Conservation (phyloP, 2,888 invertebrate genomes). For the Siphonodentalium dalli region DNA sequence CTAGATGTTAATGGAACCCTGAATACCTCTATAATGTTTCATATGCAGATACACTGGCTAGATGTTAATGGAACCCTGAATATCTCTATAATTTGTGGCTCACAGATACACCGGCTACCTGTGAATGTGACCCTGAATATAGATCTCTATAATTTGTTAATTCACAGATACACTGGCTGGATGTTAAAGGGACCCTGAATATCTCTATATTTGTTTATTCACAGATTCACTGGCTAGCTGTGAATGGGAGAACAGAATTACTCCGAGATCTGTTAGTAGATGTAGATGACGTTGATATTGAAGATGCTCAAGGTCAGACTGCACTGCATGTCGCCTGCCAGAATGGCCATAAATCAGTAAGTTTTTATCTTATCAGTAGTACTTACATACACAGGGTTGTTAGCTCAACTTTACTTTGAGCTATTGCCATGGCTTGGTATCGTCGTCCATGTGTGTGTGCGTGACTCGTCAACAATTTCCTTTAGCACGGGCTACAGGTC, state of each 20-base stretch:
- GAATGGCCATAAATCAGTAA: slow-evolving; percentile 60
- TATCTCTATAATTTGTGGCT: no score
- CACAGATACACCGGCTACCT: not conserved
- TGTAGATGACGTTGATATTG: slow-evolving; percentile 57
- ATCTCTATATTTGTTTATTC: slow-evolving; percentile 9
- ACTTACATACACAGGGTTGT: no score
- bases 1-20: no score
- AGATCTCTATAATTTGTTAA: not conserved
- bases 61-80: no score
- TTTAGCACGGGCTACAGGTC: no score
- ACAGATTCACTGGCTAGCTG: slow-evolving; percentile 61
- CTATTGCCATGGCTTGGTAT: no score
- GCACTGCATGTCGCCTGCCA: slow-evolving; percentile 63
- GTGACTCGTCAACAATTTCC: no score
- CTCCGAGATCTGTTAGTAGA: slow-evolving; percentile 53
- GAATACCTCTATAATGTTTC: no score
- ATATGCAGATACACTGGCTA: no score
- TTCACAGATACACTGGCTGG: not conserved
- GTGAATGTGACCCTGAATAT: not conserved
- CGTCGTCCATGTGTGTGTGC: no score
- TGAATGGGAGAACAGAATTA: slow-evolving; percentile 59
- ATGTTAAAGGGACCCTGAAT: no score
- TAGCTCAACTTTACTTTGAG: no score
- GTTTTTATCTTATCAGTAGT: slow-evolving; percentile 14
- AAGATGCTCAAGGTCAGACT: slow-evolving; percentile 62